phyloP scores from a whole-genome alignment of 2,113 vertebrate species.

The Trichomycterus rosablanca region DNA sequence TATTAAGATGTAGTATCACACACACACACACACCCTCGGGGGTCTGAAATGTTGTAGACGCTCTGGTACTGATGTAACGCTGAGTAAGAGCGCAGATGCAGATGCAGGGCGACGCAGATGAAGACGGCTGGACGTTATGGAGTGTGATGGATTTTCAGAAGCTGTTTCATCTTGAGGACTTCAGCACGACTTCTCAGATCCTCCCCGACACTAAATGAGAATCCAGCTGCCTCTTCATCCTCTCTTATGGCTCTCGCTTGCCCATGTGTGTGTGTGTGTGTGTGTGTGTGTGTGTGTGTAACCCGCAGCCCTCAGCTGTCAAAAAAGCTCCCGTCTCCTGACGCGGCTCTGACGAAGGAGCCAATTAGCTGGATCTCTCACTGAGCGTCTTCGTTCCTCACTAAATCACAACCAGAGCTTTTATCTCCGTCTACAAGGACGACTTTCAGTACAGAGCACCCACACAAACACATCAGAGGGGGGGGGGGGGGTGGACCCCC shows the following conservation, averaged over 20 bases:
- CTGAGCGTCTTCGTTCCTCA: conserved; percentile 34
- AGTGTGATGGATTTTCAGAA: conserved; percentile 7
- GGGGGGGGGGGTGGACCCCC: neutral
- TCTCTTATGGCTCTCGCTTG: conserved; percentile 10
- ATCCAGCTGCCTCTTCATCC: conserved; percentile 24
- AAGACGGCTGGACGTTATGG: neutral
- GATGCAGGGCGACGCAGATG: no score
- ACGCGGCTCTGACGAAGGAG: conserved; percentile 43
- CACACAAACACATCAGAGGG: neutral
- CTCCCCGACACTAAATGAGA: neutral
- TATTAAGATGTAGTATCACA: no score
- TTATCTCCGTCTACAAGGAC: conserved; percentile 42
- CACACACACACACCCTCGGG: no score
- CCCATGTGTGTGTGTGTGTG: conserved; percentile 6
- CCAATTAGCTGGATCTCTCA: conserved; percentile 44
- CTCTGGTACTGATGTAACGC: no score
- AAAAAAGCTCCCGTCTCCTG: conserved; percentile 32
- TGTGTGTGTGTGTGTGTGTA: conserved; percentile 1
- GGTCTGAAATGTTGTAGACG: no score
- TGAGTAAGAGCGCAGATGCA: no score
- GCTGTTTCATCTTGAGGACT: conserved; percentile 8
- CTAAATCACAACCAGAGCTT: conserved; percentile 37
- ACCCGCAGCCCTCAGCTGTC: conserved; percentile 25
- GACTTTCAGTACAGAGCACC: conserved; percentile 17
- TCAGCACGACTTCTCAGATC: conserved; percentile 5